Evolutionary conservation across 2,888 invertebrate genomes (phyloP), one percentile per base, ranked within the genome.

Genomic region (Cephus nigrinus): DNA sequence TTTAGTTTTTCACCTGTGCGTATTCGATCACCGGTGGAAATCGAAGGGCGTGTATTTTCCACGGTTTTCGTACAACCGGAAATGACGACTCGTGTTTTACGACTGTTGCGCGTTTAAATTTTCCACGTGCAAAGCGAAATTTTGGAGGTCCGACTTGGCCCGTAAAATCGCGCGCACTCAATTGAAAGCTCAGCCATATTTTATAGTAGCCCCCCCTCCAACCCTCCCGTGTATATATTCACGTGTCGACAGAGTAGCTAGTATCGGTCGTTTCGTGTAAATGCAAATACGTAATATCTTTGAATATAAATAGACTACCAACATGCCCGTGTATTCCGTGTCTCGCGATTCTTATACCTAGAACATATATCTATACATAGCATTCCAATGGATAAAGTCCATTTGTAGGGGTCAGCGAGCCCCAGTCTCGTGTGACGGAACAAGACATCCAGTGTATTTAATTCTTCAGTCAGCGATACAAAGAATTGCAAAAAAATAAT

Each of bases 151-250:
- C 73, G 33, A 72, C 72, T 75, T 34, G 68, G 78, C 76, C 79
- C 79, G 81, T 84, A 86, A 86, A 85, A 83, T 78, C 78, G 79
- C 78, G 82, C 78, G 80, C 75, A 69, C 79, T 82, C 85, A 83
- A 84, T 83, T 83, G 86, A 85, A 84, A 86, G 82, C 84, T 82
- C 80, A 71, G 71, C 30, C 75, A 81, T 78, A 79, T 80, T 84
- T 84, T 84, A 82, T 82, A 82, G 83, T 78, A 81, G 73, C 23
- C 71, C 69, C 76, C 2, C 32, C 35, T 3, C 1, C 12, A 4
- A 36, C 36, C 1, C 36, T 12, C 12, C 0, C 12, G 12, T 34
- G n/a, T 73, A 73, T 55, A 55, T 23, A 35, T 23, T 55, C 40
- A 55, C 40, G 40, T 55, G 40, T 55, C 40, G 40, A 23, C 23